Conservation (phyloP, 2,888 invertebrate species). For the Lepas anatifera region DNA sequence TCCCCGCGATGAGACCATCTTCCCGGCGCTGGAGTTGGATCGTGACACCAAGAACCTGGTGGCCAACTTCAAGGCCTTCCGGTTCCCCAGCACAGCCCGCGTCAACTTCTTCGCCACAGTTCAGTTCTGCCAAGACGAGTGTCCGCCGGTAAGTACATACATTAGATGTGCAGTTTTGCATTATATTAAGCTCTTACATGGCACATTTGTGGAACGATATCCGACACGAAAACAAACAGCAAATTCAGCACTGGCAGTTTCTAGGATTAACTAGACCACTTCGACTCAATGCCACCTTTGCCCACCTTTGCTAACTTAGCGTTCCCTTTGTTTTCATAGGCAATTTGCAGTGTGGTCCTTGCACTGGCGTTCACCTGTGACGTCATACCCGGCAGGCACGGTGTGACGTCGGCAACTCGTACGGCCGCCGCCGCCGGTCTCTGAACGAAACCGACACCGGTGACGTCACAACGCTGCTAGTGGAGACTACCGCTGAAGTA, state of each 20-base stretch:
- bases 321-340: no score
- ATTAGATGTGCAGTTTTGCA: no score
- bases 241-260: no score
- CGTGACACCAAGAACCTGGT: constrained; percentile 32
- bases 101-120: constrained; percentile 39
- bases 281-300: no score
- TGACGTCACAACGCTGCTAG: no score
- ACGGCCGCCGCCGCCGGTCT: constrained; percentile 30
- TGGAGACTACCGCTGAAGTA: background rate
- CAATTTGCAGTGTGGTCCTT: no score
- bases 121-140: constrained; percentile 37
- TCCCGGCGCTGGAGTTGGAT: constrained; percentile 35
- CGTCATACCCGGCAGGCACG: constrained; percentile 28
- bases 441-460: constrained; percentile 26
- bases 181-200: background rate
- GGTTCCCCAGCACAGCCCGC: constrained; percentile 38
- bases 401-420: constrained; percentile 33
- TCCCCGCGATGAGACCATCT: constrained; percentile 37
- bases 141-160: constrained; percentile 35
- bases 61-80: constrained; percentile 38
- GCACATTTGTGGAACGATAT: no score
- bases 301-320: no score
- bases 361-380: background rate
- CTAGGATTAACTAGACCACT: no score
- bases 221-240: no score